Evolutionary conservation across 2,113 vertebrate genomes (phyloP).

Genomic region (Xyliphius kryptos): DNA sequence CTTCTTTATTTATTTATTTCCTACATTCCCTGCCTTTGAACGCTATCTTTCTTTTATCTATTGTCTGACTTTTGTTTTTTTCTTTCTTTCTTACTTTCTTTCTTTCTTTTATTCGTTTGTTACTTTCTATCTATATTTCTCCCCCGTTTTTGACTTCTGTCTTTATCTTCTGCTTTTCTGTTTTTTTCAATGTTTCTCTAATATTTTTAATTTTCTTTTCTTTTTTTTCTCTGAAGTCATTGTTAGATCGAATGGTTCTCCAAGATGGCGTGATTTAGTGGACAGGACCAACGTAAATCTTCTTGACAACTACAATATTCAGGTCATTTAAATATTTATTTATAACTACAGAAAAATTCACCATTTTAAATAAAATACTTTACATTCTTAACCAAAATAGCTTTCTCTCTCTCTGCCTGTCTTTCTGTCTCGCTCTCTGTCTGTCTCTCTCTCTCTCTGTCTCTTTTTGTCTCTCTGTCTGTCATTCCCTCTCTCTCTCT

Average conservation of each 20-base stretch:
- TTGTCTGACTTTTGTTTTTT: too few species aligned
- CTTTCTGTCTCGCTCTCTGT: too few species aligned
- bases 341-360: not conserved
- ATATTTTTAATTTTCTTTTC: not conserved
- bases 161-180: not conserved
- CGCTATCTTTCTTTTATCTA: not conserved
- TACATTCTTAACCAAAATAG: too few species aligned
- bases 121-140: not conserved
- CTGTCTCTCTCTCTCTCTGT: too few species aligned
- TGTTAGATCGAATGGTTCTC: not conserved
- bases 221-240: not conserved
- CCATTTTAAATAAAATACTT: not conserved
- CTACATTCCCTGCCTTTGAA: too few species aligned
- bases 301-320: not conserved
- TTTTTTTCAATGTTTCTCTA: not conserved
- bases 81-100: too few species aligned
- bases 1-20: too few species aligned
- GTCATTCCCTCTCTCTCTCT: too few species aligned
- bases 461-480: too few species aligned
- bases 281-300: not conserved
- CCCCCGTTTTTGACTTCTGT: not conserved
- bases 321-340: not conserved
- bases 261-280: not conserved
- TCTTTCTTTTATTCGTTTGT: not conserved
- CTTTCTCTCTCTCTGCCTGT: too few species aligned